Conservation (phyloP, 2,113 vertebrate genomes). For the Eclectus roratus region DNA sequence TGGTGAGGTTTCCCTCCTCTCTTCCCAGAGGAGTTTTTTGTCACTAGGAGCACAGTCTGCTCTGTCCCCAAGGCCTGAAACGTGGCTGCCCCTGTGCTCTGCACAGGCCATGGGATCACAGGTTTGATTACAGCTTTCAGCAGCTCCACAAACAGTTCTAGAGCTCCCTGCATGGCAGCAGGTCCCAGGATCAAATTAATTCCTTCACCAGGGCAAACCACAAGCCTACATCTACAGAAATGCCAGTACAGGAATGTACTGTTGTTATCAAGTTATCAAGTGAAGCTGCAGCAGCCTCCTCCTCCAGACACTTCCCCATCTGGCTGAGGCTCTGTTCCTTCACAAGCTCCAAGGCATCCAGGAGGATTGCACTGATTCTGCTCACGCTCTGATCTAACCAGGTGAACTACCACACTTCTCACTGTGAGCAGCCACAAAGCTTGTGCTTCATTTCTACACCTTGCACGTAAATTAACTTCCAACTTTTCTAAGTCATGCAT, state of each 20-base stretch:
- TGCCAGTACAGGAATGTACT: rapidly evolving
- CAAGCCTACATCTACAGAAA: neutral
- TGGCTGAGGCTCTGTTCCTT: neutral
- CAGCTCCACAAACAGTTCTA: neutral
- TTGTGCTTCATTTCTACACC: neutral
- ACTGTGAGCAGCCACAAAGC: neutral
- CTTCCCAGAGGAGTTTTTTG: neutral
- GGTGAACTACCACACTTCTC: neutral
- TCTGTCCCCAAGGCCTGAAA: neutral
- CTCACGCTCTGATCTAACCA: neutral
- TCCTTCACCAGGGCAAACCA: neutral
- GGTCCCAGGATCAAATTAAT: neutral
- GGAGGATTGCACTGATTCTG: neutral
- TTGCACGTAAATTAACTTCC: neutral
- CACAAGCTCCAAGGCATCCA: neutral
- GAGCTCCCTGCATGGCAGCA: neutral
- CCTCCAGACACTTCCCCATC: neutral
- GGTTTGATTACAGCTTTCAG: neutral
- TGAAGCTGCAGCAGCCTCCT: neutral
- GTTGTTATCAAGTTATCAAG: neutral
- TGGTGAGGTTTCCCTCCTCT: neutral
- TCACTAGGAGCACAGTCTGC: neutral
- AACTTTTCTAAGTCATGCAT: neutral
- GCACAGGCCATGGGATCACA: neutral
- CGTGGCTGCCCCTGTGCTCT: neutral